phyloP scores from a whole-genome alignment of 2,888 invertebrate genomes.

The Polydrusus cervinus region DNA sequence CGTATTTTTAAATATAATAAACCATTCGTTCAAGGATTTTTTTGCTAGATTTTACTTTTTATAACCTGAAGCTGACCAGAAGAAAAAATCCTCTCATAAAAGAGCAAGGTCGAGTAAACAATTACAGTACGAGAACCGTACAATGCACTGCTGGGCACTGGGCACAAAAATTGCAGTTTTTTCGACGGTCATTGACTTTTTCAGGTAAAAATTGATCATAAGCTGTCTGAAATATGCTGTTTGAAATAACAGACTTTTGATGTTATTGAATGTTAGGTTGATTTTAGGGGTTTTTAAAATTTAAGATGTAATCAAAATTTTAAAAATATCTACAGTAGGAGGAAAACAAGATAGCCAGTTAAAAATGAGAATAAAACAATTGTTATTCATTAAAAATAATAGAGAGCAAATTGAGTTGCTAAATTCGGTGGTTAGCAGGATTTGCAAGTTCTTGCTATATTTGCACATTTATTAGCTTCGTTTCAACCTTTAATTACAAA shows the following conservation, averaged over 20 bases:
- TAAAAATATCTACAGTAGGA: too few species aligned
- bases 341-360: too few species aligned
- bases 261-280: background rate
- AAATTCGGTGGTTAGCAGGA: too few species aligned
- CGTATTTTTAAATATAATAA: slow-evolving; percentile 18
- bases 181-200: slow-evolving; percentile 29
- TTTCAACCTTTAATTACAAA: too few species aligned
- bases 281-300: background rate
- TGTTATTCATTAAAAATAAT: too few species aligned
- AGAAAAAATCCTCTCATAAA: slow-evolving; percentile 1
- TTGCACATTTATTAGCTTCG: too few species aligned
- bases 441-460: too few species aligned
- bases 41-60: slow-evolving; percentile 19
- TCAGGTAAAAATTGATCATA: slow-evolving; percentile 29
- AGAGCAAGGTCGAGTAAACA: slow-evolving; percentile 2
- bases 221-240: background rate
- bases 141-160: background rate
- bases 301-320: background rate
- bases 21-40: slow-evolving; percentile 17
- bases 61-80: background rate
- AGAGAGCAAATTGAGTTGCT: too few species aligned
- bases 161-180: slow-evolving; percentile 16
- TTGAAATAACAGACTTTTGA: background rate
- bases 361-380: too few species aligned
- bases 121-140: slow-evolving; percentile 13